Base-by-base conservation (phyloP, 1,140 invertebrate genomes). In the Hermetia illucens region DNA sequence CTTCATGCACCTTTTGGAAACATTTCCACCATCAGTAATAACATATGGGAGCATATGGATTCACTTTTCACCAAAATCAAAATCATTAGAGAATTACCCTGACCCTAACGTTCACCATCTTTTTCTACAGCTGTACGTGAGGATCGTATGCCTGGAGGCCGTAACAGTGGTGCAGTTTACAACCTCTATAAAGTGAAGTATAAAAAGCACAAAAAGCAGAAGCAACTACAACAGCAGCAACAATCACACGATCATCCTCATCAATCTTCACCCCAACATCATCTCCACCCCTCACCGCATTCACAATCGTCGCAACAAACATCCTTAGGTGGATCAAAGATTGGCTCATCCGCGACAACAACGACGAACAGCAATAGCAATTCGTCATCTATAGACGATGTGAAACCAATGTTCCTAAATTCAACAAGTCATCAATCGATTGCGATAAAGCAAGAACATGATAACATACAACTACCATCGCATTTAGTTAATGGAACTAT, bases 181-280 rank as follows among this genome's bases (percentile, higher is more conserved):
- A 98, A 97, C 64, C 71, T 98, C 40, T 98, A 98, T 69, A 98
- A 98, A 79, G 89, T 96, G 6, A 96, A 96, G 68, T 97, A 97
- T 66, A 93, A 94, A 66, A 97, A 97, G 64, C 87, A 94, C 63
- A 92, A 92, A 70, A 91, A 93, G 56, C 71, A 72, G 15, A 66
- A 66, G 45, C 68, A 71, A 52, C 63, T 70, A 63, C 53, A 71
- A 66, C 47, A 67, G 63, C 51, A 62, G 61, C 45, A 68, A 52
- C 53, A 64, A 60, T 46, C 55, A 54, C 39, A 69, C 46, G 45
- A 69, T 63, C 49, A 51, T 3, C 62, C 39, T 50, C 60, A 24
- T 52, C 62, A 38, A 53, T 58, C 54, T 2, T 51, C 54, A 5
- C 53, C 52, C 5, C 54, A 53, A 6, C 44, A 49, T 5, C 19